phyloP scores from a whole-genome alignment of 2,797 vertebrate species.

The Gymnodraco acuticeps region DNA sequence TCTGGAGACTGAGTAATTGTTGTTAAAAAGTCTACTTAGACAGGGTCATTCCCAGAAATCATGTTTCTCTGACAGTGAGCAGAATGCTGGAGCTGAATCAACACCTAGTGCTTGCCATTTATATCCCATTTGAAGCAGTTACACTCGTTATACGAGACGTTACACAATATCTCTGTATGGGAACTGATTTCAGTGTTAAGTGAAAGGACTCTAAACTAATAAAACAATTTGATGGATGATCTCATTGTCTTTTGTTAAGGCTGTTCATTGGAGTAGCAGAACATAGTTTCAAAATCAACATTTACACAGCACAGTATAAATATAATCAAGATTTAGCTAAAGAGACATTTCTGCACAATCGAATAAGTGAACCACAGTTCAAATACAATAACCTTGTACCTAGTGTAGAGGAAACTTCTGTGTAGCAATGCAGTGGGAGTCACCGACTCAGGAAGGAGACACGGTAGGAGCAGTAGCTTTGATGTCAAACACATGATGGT shows the following conservation, averaged over 20 bases:
- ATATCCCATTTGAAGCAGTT: constrained; percentile 57
- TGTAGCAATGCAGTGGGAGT: too few relatives aligned
- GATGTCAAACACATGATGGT: too few relatives aligned
- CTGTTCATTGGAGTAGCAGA: constrained; percentile 5
- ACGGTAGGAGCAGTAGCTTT: too few relatives aligned
- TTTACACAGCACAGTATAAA: constrained; percentile 5
- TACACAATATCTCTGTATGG: constrained; percentile 27
- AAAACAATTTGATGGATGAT: constrained; percentile 11
- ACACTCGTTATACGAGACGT: constrained; percentile 5
- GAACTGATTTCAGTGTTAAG: constrained; percentile 23
- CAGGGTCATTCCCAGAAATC: constrained; percentile 71
- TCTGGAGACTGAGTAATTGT: constrained; percentile 48
- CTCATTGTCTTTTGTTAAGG: constrained; percentile 13
- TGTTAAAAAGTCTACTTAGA: constrained; percentile 50
- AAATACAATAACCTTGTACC: constrained; percentile 7
- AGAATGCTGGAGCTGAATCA: constrained; percentile 67
- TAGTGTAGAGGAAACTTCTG: too few relatives aligned
- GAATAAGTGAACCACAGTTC: constrained; percentile 14
- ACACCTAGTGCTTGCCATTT: constrained; percentile 64
- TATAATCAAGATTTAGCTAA: not conserved
- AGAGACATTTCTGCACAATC: constrained; percentile 24
- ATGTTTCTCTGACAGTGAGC: constrained; percentile 63
- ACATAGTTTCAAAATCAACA: constrained; percentile 13
- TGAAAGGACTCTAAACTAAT: constrained; percentile 20
- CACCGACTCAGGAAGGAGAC: too few relatives aligned